A percentile compares a stretch with the other conserved stretches of the same genome.
These are phyloP conservation scores for Paratilapia polleni DNA, from an alignment of 2,113 vertebrate genomes.

Conservation along the genomic window DNA sequence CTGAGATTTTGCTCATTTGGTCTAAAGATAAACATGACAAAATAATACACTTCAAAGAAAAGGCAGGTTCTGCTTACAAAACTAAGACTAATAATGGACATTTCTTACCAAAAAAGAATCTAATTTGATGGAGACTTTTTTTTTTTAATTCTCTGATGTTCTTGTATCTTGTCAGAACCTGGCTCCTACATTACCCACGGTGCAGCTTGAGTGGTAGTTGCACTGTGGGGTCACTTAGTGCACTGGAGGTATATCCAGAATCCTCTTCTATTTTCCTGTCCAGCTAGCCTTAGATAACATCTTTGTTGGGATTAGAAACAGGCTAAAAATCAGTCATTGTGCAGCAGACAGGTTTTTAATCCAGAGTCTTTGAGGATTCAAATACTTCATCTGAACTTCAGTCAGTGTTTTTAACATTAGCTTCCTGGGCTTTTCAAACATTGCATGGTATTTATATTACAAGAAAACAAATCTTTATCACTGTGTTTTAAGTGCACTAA, in stretches of 20 bases:
- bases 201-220: neutral
- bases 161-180: neutral
- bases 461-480: conserved; percentile 1
- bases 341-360: neutral
- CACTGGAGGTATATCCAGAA: neutral
- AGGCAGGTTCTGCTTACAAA: neutral
- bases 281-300: neutral
- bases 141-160: neutral
- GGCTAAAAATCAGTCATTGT: neutral
- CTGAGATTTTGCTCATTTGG: too few species aligned
- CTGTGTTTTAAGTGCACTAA: neutral
- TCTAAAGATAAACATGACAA: too few species aligned
- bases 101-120: accelerated
- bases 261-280: neutral
- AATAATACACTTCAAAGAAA: too few species aligned
- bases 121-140: neutral
- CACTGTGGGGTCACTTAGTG: too few species aligned
- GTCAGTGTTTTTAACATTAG: neutral
- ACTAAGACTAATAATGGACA: neutral
- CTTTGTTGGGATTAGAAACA: neutral
- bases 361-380: neutral
- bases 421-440: conserved; percentile 17
- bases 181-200: neutral
- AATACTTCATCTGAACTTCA: neutral
- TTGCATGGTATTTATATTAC: neutral